Evolutionary conservation across 2,888 invertebrate genomes (phyloP).

Genomic region (Callosobruchus maculatus): DNA sequence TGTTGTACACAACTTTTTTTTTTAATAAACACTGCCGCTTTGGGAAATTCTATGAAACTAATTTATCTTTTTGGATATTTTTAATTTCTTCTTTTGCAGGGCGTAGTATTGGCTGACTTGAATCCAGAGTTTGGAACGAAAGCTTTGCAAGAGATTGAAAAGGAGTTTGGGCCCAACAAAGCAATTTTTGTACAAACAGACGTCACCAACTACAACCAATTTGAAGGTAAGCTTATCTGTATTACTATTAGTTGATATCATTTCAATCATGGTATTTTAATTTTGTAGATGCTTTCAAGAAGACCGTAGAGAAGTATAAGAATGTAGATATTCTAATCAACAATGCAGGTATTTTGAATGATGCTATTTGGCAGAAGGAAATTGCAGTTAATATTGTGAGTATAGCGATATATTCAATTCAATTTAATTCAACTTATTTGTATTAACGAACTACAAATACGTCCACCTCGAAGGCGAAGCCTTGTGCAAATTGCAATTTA

Average conservation of each 20-base stretch:
- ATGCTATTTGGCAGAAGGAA: slow-evolving; percentile 26
- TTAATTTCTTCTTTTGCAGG: slow-evolving; percentile 17
- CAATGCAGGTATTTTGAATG: slow-evolving; percentile 30
- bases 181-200: slow-evolving; percentile 28
- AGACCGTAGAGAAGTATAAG: slow-evolving; percentile 24
- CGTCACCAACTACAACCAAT: slow-evolving; percentile 21
- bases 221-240: slow-evolving; percentile 21
- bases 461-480: no score
- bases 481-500: no score
- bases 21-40: no score
- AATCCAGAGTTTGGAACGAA: slow-evolving; percentile 14
- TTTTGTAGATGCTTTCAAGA: slow-evolving; percentile 29
- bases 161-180: slow-evolving; percentile 25
- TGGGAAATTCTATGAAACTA: no score
- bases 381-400: slow-evolving; percentile 29
- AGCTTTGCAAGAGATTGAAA: slow-evolving; percentile 19
- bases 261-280: no score
- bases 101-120: slow-evolving; percentile 27
- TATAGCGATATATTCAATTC: no score
- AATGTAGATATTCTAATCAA: slow-evolving; percentile 29
- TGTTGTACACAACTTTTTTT: no score
- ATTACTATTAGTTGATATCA: neutral
- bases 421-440: no score
- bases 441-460: no score
- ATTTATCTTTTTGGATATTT: no score